phyloP scores from a whole-genome alignment of 30 jellyfish, hydroid and myxozoan species.

The Aurelia sp. region DNA sequence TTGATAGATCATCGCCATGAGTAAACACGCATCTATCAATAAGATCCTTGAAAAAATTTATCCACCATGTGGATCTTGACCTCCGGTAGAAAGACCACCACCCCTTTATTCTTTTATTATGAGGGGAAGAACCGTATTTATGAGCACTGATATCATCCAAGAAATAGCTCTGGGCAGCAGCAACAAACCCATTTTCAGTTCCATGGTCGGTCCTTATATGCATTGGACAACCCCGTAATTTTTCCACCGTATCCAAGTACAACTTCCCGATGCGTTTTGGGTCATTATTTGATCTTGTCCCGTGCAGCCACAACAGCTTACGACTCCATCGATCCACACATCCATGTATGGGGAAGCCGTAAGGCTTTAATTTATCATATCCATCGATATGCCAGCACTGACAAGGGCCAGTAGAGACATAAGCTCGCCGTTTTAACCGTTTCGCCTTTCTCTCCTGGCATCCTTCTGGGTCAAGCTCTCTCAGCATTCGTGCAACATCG shows the following conservation, averaged over 20 bases:
- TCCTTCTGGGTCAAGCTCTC: conserved; percentile 74
- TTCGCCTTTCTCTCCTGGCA: conserved; percentile 44
- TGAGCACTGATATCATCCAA: conserved; percentile 60
- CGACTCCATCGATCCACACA: conserved; percentile 80
- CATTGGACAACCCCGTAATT: conserved; percentile 39
- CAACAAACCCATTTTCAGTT: conserved; percentile 71
- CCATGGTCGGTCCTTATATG: conserved; percentile 42
- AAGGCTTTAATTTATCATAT: conserved; percentile 64
- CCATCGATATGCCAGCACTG: conserved; percentile 77
- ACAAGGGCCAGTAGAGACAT: conserved; percentile 65
- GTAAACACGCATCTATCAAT: conserved; percentile 54
- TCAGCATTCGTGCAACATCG: conserved; percentile 45
- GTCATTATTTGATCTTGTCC: conserved; percentile 56
- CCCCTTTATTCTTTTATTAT: conserved; percentile 76
- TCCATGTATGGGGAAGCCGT: no score
- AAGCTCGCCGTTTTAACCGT: conserved; percentile 33
- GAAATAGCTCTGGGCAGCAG: conserved; percentile 65
- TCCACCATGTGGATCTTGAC: conserved; percentile 74
- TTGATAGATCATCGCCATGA: conserved; percentile 32
- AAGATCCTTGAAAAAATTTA: conserved; percentile 59
- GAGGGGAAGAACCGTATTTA: conserved; percentile 77
- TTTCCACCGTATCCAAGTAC: conserved; percentile 53
- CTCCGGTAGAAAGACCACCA: conserved; percentile 79
- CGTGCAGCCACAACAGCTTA: conserved; percentile 70
- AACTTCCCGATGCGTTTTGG: conserved; percentile 51